These are phyloP conservation scores for Sebastes vulpes DNA, from an alignment of 2,797 vertebrate genomes.

Conservation along the genomic window DNA sequence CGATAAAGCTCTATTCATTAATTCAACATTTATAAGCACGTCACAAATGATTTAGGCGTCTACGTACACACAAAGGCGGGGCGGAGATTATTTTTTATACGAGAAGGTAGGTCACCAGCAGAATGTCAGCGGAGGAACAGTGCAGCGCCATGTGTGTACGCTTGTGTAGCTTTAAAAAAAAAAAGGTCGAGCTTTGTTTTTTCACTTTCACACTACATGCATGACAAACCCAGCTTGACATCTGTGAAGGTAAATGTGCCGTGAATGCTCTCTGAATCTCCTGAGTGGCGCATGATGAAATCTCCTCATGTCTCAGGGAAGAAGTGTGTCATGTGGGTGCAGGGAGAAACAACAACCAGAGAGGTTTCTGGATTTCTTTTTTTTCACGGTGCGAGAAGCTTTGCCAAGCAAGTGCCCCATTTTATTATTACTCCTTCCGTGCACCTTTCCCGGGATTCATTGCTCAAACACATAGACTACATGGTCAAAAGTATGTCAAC, in stretches of 20 bases:
- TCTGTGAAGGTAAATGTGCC: constrained; percentile 36
- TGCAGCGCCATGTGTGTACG: not conserved
- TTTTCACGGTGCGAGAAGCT: not conserved
- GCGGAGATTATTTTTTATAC: not conserved
- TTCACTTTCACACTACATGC: not conserved
- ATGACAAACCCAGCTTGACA: constrained; percentile 36
- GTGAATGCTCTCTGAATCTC: constrained; percentile 20
- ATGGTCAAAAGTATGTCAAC: not conserved
- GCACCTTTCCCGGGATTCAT: not conserved
- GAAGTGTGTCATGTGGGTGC: constrained; percentile 10
- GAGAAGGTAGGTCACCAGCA: constrained; percentile 12
- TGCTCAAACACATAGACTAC: not conserved
- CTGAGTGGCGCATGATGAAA: constrained; percentile 26
- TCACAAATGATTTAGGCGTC: constrained; percentile 7
- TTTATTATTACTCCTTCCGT: not conserved
- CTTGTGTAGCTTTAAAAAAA: not conserved
- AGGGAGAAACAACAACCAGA: not conserved
- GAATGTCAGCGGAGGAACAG: not conserved
- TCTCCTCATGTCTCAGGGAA: not conserved
- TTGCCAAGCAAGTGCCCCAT: not conserved
- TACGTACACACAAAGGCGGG: not conserved
- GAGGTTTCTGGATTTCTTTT: not conserved
- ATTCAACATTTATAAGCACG: constrained; percentile 20
- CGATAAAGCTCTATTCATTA: not conserved
- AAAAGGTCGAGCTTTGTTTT: not conserved